Evolutionary conservation across 2,797 vertebrate genomes (phyloP).

Genomic region (Pantherophis vulpinus): DNA sequence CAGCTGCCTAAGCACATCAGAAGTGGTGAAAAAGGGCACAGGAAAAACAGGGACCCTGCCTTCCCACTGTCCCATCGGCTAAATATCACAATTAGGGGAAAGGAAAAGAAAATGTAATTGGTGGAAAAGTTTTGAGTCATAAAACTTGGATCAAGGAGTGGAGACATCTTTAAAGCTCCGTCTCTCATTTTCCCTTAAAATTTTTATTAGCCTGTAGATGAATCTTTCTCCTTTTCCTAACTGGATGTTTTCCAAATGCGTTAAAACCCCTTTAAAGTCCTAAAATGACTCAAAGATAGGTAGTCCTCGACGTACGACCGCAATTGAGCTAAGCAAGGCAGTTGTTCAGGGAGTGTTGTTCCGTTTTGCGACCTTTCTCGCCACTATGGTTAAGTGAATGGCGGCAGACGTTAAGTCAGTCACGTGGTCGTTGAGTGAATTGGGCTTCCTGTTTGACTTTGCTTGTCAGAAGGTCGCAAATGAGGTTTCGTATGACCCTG

Average conservation of each 20-base stretch:
- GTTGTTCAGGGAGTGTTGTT: not conserved
- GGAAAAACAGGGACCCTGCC: conserved; percentile 49
- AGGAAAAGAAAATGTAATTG: conserved; percentile 47
- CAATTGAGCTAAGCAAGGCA: not conserved
- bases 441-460: not conserved
- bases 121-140: not conserved
- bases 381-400: not conserved
- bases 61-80: conserved; percentile 32
- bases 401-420: not conserved
- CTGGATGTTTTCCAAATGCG: not conserved
- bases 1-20: conserved; percentile 73
- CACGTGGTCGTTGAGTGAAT: not conserved
- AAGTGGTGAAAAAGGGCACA: conserved; percentile 60
- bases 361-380: not conserved
- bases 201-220: not conserved
- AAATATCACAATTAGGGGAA: conserved; percentile 60
- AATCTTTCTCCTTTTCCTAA: not conserved
- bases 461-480: no score
- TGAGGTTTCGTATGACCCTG: rapidly evolving
- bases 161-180: rapidly evolving
- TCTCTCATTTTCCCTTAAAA: rapidly evolving
- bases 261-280: rapidly evolving
- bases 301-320: not conserved
- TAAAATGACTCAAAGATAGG: not conserved
- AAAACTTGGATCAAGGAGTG: not conserved